Evolutionary conservation across 2,888 invertebrate species (phyloP), one percentile per base, ranked within the genome.

Genomic region (Drosophila gaucha): DNA sequence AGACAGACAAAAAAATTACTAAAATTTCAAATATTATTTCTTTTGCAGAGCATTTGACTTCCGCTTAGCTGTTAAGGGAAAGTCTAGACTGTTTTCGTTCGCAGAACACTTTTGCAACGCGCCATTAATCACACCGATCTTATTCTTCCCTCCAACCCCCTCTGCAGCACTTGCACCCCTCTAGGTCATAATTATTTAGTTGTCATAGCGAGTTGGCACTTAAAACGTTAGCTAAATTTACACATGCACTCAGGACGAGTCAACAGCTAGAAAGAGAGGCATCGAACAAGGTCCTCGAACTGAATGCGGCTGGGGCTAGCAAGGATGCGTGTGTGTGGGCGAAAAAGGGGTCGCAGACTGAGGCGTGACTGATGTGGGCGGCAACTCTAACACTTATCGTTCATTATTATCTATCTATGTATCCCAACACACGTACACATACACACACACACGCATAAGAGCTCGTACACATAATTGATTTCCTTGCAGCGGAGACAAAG

Each of bases 151-250:
- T 12, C n/a, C 18, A 8, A 20, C 44, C 8, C 22, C 24, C 35
- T 9, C 33, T 1, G 16, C 5, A 31, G 16, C 16, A 20, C 36
- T 20, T 24, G 22, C 47, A 16, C 14, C 41, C 28, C 24, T 30
- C 38, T 35, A 14, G 68, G 18, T 55, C 52, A 57, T 31, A 56
- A 65, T 63, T 69, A 70, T 74, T 73, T 64, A 78, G 82, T 85
- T 85, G 79, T 82, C 83, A 82, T 57, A 67, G 78, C 74, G 58
- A 63, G 86, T 83, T 85, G 66, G 83, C 76, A 86, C 88, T 88
- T 88, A 73, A 82, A 88, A 70, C 66, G 80, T 86, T 83, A 63
- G 88, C 88, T 75, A 82, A 82, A 82, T 82, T 82, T 88, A 88
- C 86, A 73, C 88, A 88, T 88, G 83, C 80, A 82, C 86, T 82